Percentiles rank a stretch among this genome's conserved stretches.
Conservation (phyloP, 2,888 invertebrate genomes). For the Hofmannophila pseudospretella region DNA sequence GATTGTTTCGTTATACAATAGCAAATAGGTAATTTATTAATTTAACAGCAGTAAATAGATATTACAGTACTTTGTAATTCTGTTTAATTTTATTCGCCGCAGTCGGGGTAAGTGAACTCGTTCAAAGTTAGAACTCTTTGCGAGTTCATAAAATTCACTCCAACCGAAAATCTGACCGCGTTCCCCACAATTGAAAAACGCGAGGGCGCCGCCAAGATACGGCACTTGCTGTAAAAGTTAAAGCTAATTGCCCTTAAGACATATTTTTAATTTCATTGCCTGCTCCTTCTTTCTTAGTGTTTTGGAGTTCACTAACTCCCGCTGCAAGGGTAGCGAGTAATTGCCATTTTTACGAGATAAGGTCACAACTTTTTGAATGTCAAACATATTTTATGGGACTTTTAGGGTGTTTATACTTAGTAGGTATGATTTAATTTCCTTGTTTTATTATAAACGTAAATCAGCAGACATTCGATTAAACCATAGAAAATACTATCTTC, state of each 20-base stretch:
- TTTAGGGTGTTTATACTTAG: conserved; percentile 32
- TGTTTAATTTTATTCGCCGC: conserved; percentile 5
- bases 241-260: conserved; percentile 80
- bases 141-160: conserved; percentile 74
- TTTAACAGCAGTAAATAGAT: too few species aligned
- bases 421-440: conserved; percentile 2
- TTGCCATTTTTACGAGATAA: conserved; percentile 75
- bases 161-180: conserved; percentile 54
- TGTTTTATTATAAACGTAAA: background rate
- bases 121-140: conserved; percentile 58
- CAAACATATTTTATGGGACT: conserved; percentile 64
- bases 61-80: background rate
- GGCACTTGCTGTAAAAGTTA: conserved; percentile 77
- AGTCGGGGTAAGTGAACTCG: conserved; percentile 44
- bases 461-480: background rate
- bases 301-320: conserved; percentile 65
- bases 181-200: conserved; percentile 75
- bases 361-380: conserved; percentile 69
- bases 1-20: too few species aligned
- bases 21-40: too few species aligned
- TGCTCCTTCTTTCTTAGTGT: conserved; percentile 71
- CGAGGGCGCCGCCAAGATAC: conserved; percentile 63
- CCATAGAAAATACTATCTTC: too few species aligned
- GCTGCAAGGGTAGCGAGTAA: conserved; percentile 65
- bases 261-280: conserved; percentile 80